Evolutionary conservation across 2,113 vertebrate species (phyloP).

Genomic region (Prionailurus viverrinus): DNA sequence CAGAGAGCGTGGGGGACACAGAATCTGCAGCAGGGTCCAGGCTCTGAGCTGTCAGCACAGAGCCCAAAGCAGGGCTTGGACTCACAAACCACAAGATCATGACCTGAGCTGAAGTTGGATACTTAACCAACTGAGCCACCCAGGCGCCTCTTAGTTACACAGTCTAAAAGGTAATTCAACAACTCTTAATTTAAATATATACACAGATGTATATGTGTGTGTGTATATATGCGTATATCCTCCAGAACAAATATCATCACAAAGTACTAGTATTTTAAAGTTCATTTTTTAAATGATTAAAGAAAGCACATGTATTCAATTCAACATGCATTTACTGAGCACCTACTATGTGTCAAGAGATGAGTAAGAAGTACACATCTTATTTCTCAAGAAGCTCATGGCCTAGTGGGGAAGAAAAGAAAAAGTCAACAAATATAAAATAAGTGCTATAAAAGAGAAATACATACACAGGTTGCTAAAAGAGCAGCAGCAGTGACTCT

Average conservation of each 20-base stretch:
- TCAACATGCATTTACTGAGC: not conserved
- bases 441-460: not conserved
- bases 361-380: not conserved
- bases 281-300: slow-evolving; percentile 30
- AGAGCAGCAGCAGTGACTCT: slow-evolving; percentile 11
- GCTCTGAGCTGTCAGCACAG: no score
- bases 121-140: no score
- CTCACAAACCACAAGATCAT: no score
- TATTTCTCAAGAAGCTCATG: slow-evolving; percentile 40
- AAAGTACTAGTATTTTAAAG: slow-evolving; percentile 50
- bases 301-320: not conserved
- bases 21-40: no score
- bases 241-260: not conserved
- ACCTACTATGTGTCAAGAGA: not conserved
- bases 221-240: not conserved
- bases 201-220: not conserved
- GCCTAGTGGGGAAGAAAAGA: not conserved
- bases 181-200: not conserved
- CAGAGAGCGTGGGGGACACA: no score
- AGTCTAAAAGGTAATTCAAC: slow-evolving; percentile 2
- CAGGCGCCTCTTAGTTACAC: not conserved
- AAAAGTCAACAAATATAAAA: slow-evolving; percentile 7
- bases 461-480: not conserved
- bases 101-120: no score
- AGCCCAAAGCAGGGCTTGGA: no score